Conservation (phyloP, 2,797 vertebrate genomes). For the Tapera naevia region DNA sequence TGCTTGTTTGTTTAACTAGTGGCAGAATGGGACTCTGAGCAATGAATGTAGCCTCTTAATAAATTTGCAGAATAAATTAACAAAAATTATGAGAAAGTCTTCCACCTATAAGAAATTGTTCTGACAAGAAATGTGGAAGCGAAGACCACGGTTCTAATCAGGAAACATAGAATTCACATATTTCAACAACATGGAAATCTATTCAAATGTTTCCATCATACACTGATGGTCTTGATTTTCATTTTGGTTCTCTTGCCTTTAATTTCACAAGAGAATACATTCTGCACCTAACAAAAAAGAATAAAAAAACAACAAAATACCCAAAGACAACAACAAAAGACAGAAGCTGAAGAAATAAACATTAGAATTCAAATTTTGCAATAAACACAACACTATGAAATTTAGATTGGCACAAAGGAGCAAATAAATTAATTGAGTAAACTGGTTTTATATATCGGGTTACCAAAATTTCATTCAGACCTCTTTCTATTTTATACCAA, state of each 20-base stretch:
- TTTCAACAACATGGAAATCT: not conserved
- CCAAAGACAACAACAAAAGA: rapidly evolving
- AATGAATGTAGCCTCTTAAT: not conserved
- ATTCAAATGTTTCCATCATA: not conserved
- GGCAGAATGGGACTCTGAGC: not conserved
- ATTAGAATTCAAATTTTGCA: not conserved
- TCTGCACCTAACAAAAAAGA: not conserved
- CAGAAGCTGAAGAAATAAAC: too few species aligned
- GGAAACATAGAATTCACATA: not conserved
- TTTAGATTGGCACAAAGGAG: not conserved
- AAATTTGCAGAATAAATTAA: not conserved
- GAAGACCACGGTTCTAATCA: not conserved
- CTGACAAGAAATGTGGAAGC: not conserved
- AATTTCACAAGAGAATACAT: not conserved
- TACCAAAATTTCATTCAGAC: not conserved
- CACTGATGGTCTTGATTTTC: rapidly evolving
- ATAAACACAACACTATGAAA: not conserved
- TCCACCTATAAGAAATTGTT: not conserved
- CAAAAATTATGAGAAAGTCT: not conserved
- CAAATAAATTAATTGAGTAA: not conserved
- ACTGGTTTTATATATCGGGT: not conserved
- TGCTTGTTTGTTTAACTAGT: not conserved
- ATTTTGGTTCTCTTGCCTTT: not conserved
- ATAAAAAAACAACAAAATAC: not conserved
- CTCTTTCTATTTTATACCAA: not conserved